phyloP scores from a whole-genome alignment of 2,113 vertebrate species.

The Aldabrachelys gigantea region DNA sequence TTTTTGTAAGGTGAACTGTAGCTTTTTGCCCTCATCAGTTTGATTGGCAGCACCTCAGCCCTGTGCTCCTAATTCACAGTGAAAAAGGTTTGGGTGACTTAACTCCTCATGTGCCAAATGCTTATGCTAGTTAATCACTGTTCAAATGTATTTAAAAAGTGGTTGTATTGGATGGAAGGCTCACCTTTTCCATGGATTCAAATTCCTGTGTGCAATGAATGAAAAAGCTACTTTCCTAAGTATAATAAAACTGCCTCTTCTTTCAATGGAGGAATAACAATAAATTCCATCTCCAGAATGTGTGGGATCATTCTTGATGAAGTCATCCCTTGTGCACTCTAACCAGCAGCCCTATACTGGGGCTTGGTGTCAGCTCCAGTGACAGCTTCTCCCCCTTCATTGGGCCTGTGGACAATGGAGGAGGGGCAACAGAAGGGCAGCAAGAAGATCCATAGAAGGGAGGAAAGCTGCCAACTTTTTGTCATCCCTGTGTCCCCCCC shows the following conservation, averaged over 20 bases:
- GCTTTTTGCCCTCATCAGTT: neutral
- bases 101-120: neutral
- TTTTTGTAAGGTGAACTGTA: conserved; percentile 23
- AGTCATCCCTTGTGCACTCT: neutral
- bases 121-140: neutral
- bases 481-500: neutral
- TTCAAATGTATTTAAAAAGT: conserved; percentile 2
- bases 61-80: neutral
- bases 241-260: conserved; percentile 55
- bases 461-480: neutral
- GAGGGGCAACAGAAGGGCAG: neutral
- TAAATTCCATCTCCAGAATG: conserved; percentile 32
- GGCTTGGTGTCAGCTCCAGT: neutral
- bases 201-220: neutral
- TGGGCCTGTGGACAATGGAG: neutral
- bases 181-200: conserved; percentile 2
- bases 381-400: neutral
- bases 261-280: conserved; percentile 16
- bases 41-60: neutral
- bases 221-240: conserved; percentile 1
- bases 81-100: conserved; percentile 10
- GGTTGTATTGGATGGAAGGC: neutral
- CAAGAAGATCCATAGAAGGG: neutral
- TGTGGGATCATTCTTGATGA: neutral
- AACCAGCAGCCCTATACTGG: neutral